Conservation (phyloP, 2,888 invertebrate species). For the Drosophila neotestacea region DNA sequence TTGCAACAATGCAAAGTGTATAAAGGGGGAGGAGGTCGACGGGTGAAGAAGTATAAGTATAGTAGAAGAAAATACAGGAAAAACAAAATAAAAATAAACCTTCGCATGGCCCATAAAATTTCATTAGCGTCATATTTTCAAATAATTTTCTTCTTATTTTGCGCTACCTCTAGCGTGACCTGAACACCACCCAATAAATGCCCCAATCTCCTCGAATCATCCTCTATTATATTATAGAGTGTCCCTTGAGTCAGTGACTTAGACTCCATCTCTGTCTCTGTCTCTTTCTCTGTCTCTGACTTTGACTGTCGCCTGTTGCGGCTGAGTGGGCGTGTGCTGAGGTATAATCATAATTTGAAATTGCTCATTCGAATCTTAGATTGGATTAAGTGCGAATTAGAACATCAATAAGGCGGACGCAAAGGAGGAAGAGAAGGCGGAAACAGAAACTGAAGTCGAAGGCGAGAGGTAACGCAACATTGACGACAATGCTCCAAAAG, state of each 20-base stretch:
- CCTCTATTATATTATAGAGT: slow-evolving; percentile 61
- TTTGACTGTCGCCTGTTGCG: slow-evolving; percentile 61
- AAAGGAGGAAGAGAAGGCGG: neutral
- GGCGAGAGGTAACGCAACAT: slow-evolving; percentile 74
- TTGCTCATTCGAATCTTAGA: slow-evolving; percentile 82
- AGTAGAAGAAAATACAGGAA: slow-evolving; percentile 48
- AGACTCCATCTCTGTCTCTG: slow-evolving; percentile 3
- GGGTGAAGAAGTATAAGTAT: slow-evolving; percentile 14
- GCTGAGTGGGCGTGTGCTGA: slow-evolving; percentile 70
- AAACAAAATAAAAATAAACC: slow-evolving; percentile 80
- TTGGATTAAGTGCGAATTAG: slow-evolving; percentile 82
- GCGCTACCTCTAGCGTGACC: slow-evolving; percentile 57
- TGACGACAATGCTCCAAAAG: slow-evolving; percentile 66
- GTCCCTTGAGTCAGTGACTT: slow-evolving; percentile 52
- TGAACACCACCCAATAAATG: slow-evolving; percentile 17
- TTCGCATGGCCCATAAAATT: slow-evolving; percentile 82
- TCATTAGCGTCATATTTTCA: slow-evolving; percentile 81
- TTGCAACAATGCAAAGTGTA: slow-evolving; percentile 67
- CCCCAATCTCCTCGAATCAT: slow-evolving; percentile 33
- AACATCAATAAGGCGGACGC: slow-evolving; percentile 77
- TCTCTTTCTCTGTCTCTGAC: neutral
- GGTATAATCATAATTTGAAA: slow-evolving; percentile 82
- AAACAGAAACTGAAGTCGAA: neutral
- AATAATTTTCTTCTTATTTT: slow-evolving; percentile 74
- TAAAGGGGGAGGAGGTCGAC: neutral